phyloP scores from a whole-genome alignment of 2,113 vertebrate species.

The Syngnathus floridae region DNA sequence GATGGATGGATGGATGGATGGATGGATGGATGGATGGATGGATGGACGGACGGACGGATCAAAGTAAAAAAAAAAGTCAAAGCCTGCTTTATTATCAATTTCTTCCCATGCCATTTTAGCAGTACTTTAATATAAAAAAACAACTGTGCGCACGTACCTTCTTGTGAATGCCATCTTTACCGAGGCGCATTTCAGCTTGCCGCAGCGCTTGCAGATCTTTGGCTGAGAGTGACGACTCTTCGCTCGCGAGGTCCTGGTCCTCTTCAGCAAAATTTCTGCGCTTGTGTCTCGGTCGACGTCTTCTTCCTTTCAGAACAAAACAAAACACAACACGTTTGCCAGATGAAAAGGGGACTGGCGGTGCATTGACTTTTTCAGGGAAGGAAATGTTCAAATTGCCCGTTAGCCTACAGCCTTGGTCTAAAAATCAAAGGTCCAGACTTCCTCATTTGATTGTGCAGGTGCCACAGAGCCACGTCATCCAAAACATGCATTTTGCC shows the following conservation, averaged over 20 bases:
- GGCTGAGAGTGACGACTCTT: conserved; percentile 72
- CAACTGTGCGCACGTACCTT: conserved; percentile 65
- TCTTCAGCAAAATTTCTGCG: conserved; percentile 70
- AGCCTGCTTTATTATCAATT: too few species aligned
- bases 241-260: conserved; percentile 67
- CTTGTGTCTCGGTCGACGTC: conserved; percentile 69
- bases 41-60: too few species aligned
- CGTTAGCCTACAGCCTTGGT: background rate
- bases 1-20: too few species aligned
- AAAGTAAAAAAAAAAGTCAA: too few species aligned
- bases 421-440: background rate
- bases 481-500: background rate
- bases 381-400: background rate
- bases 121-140: too few species aligned
- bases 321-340: too few species aligned
- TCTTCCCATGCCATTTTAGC: too few species aligned
- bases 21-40: too few species aligned
- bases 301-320: conserved; percentile 53
- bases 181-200: conserved; percentile 77
- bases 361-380: background rate
- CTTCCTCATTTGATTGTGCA: too few species aligned
- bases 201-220: conserved; percentile 72
- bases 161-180: conserved; percentile 76
- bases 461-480: background rate
- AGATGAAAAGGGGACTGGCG: background rate